Base-by-base conservation (phyloP, 1,140 invertebrate species). In the Coenobita brevimanus region DNA sequence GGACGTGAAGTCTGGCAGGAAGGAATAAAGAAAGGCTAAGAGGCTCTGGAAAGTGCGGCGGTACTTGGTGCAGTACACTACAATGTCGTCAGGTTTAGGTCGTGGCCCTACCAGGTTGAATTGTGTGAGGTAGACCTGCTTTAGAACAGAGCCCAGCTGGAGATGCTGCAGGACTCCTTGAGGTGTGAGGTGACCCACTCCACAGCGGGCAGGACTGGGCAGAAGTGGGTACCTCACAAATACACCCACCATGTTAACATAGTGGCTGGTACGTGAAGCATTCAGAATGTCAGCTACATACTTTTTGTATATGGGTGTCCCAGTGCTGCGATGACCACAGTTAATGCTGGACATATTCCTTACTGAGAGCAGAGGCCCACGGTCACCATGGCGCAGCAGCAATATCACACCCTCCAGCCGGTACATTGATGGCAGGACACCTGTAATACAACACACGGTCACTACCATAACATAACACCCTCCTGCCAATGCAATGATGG, bases 31-130 rank as follows among this genome's bases (percentile, higher is more conserved):
- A 88, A 97, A 94, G 1, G 97, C 96, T 54, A 97, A 92, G 3
- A 96, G 95, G 91, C 97, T 98, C 92, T 98, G 97, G 90, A 97
- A 97, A 15, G 97, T 98, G 91, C 97, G 94, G 8, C 96, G 93
- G 92, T 97, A 97, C 54, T 96, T 94, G 0, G 97, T 98, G 85
- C 96, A 96, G 91, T 96, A 96, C 2, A 96, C 94, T 33, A 95
- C 92, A 33, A 97, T 93, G 81, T 97, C 95, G 27, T 95, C 94
- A 91, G 93, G 92, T 62, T 91, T 92, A 64, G 92, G 92, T 90
- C 93, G 93, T 38, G 91, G 89, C 81, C 93, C 93, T 36, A 93
- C 92, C 8, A 96, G 91, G 17, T 94, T 93, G 36, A 95, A 91
- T 50, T 94, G 93, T 84, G 94, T 92, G 1, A 93, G 93, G 91